phyloP scores from a whole-genome alignment of 2,888 invertebrate genomes.

The Cosmia trapezina region DNA sequence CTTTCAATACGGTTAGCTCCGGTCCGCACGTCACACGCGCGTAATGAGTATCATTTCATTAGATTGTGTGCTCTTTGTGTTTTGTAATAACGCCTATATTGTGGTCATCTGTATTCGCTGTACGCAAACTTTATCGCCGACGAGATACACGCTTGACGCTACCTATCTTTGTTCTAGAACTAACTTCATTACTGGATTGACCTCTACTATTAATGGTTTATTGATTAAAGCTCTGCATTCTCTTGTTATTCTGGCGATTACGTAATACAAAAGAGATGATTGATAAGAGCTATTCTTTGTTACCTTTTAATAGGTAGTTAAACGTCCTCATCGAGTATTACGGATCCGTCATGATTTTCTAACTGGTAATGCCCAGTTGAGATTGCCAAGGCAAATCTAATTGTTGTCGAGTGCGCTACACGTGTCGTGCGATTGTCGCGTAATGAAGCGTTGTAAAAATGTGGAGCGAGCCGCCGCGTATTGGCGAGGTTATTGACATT shows the following conservation, averaged over 20 bases:
- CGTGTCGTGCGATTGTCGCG: constrained; percentile 69
- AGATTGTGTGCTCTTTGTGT: constrained; percentile 58
- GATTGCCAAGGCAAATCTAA: constrained; percentile 61
- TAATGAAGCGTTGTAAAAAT: constrained; percentile 72
- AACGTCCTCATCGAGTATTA: constrained; percentile 16
- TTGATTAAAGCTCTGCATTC: constrained; percentile 35
- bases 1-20: constrained; percentile 64
- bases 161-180: constrained; percentile 59
- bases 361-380: constrained; percentile 48
- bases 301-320: not conserved
- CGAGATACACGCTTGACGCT: constrained; percentile 42
- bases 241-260: constrained; percentile 10
- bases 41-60: constrained; percentile 55
- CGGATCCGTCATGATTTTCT: constrained; percentile 38
- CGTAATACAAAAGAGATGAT: constrained; percentile 6
- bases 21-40: constrained; percentile 57
- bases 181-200: constrained; percentile 47
- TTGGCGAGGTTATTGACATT: constrained; percentile 80
- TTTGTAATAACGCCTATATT: constrained; percentile 61
- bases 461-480: constrained; percentile 70
- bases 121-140: constrained; percentile 43
- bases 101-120: constrained; percentile 34
- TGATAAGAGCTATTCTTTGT: not conserved
- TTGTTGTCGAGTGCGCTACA: constrained; percentile 66
- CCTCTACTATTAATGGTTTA: constrained; percentile 44